Conservation (phyloP, 2,888 invertebrate genomes). For the Yponomeuta cagnagella region DNA sequence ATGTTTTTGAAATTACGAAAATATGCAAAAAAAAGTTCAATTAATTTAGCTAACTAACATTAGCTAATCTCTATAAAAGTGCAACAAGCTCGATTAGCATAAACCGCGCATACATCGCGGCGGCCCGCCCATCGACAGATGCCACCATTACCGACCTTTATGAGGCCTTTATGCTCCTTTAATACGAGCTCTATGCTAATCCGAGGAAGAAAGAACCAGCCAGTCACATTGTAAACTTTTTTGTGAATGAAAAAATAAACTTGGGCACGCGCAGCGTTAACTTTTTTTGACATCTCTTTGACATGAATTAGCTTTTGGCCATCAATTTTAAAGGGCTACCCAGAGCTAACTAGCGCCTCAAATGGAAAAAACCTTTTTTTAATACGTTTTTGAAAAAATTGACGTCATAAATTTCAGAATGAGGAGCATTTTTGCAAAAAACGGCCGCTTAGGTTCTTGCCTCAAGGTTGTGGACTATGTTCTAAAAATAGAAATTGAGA, state of each 20-base stretch:
- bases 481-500: no score
- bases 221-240: conserved; percentile 41
- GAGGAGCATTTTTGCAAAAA: no score
- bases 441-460: no score
- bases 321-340: no score
- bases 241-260: conserved; percentile 46
- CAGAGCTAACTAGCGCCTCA: no score
- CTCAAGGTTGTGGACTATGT: no score
- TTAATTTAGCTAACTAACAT: conserved; percentile 25
- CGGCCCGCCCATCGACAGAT: conserved; percentile 59
- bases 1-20: neutral
- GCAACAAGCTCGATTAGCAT: conserved; percentile 46
- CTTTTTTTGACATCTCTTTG: conserved; percentile 23
- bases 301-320: neutral
- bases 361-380: no score
- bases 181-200: conserved; percentile 62
- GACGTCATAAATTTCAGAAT: no score
- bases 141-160: conserved; percentile 32
- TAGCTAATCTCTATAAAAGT: conserved; percentile 9
- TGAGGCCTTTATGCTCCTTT: conserved; percentile 30
- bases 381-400: no score
- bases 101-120: conserved; percentile 50
- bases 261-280: conserved; percentile 53
- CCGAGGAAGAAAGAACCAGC: conserved; percentile 20
- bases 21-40: neutral